phyloP scores from a whole-genome alignment of 1,140 invertebrate species.

The Aphis gossypii region DNA sequence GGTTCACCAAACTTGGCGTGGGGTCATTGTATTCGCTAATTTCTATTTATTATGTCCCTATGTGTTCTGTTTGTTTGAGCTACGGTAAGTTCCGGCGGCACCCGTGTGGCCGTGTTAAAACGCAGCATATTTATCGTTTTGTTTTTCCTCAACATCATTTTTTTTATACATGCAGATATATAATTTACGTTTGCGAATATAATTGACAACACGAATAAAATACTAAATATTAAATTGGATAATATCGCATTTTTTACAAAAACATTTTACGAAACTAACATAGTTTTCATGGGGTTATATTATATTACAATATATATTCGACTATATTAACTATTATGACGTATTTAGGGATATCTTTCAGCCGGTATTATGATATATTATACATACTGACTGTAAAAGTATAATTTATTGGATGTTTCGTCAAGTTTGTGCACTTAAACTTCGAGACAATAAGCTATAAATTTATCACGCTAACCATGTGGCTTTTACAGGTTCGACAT shows the following conservation, averaged over 20 bases:
- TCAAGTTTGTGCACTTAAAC: conserved; percentile 13
- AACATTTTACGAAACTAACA: too few relatives aligned
- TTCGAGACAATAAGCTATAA: neutral
- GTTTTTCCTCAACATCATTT: neutral
- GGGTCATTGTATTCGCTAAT: conserved; percentile 53
- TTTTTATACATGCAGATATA: neutral
- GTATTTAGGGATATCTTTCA: neutral
- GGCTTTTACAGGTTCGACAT: neutral
- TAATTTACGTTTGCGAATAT: neutral
- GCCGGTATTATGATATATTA: neutral
- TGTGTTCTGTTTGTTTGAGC: neutral
- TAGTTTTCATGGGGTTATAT: neutral
- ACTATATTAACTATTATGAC: neutral
- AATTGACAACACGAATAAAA: neutral
- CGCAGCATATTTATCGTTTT: neutral
- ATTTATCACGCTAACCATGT: conserved; percentile 10
- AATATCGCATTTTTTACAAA: neutral
- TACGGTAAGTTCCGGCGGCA: neutral
- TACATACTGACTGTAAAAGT: neutral
- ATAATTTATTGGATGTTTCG: neutral
- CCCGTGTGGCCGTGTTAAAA: neutral
- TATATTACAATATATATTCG: neutral
- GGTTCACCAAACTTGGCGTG: conserved; percentile 49
- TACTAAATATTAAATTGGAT: neutral
- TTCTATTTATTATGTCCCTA: neutral